Base-by-base conservation (phyloP, 2,797 vertebrate species). In the Enteromius treurensis region DNA sequence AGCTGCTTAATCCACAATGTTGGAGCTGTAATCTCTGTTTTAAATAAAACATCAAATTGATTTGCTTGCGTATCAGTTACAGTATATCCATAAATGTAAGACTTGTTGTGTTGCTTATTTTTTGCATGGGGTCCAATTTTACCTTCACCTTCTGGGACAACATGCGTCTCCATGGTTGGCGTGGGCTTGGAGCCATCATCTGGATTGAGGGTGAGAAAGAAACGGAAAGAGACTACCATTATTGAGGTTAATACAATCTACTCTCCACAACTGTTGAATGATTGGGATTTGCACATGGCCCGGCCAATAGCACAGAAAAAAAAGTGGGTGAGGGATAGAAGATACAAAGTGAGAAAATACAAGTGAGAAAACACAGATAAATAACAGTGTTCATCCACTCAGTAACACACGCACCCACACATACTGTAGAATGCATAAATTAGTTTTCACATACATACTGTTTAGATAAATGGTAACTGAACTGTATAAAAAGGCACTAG, bases 201-300 rank as follows among this genome's bases (percentile, higher is more conserved):
- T 99, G 98, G 98, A 94, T 99, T 99, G 85, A 99, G 97, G 65
- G 97, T 99, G 95, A 99, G 95, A 97, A 99, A 99, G 94, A 99
- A 99, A 91, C 95, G 98, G 97, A 99, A 99, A 94, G 98, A 99
- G 93, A 99, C 98, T 99, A 97, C 97, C 96, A 99, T 99, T 99
- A 99, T 98, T 98, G 97, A 99, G 98, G 97, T 99, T 98, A 99
- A 99, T 99, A 98, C 97, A 96, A 99, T 99, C 98, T 99, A 99
- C 98, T 98, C 98, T 99, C 96, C 97, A 98, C 96, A 95, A 99
- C 94, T 97, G 95, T 99, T 99, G 97, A 97, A 98, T 97, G 95
- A 93, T 98, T 99, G 96, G 97, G 97, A 96, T 97, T 99, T 98
- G 96, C 94, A 98, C 95, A 95, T 95, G 95, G 96, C 96, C 97